Percentiles rank a stretch among this genome's conserved stretches.
Conservation (phyloP, 2,888 invertebrate genomes). For the Flexamia atlantica region DNA sequence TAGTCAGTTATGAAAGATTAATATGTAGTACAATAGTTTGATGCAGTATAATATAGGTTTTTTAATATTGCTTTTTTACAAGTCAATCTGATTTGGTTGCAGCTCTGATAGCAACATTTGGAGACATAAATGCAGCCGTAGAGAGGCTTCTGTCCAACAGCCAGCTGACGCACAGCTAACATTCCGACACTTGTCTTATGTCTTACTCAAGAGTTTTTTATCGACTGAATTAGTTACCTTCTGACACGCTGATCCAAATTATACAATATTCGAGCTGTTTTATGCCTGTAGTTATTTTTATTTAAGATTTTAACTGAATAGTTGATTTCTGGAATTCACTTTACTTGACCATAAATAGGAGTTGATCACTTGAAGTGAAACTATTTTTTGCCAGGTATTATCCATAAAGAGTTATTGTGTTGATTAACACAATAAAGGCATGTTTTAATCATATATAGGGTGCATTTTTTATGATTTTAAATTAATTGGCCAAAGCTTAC, state of each 20-base stretch:
- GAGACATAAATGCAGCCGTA: slow-evolving; percentile 96
- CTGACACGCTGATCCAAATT: slow-evolving; percentile 59
- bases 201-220: slow-evolving; percentile 33
- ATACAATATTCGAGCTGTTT: slow-evolving; percentile 15
- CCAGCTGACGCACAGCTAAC: slow-evolving; percentile 89
- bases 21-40: no score
- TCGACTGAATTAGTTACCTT: slow-evolving; percentile 51
- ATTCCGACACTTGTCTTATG: slow-evolving; percentile 31
- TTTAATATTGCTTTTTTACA: no score
- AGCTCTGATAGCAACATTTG: slow-evolving; percentile 77
- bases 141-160: slow-evolving; percentile 74
- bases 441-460: no score
- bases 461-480: slow-evolving; percentile 18
- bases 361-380: neutral
- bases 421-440: no score
- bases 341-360: neutral
- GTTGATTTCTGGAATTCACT: neutral
- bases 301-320: neutral
- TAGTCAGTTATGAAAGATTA: no score
- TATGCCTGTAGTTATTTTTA: slow-evolving; percentile 8
- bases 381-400: neutral
- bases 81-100: neutral
- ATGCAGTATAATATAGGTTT: no score
- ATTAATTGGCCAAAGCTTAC: neutral
- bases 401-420: neutral